Evolutionary conservation across 1,140 invertebrate species (phyloP), one percentile per base, ranked within the genome.

Genomic region (Heliconius nattereri): DNA sequence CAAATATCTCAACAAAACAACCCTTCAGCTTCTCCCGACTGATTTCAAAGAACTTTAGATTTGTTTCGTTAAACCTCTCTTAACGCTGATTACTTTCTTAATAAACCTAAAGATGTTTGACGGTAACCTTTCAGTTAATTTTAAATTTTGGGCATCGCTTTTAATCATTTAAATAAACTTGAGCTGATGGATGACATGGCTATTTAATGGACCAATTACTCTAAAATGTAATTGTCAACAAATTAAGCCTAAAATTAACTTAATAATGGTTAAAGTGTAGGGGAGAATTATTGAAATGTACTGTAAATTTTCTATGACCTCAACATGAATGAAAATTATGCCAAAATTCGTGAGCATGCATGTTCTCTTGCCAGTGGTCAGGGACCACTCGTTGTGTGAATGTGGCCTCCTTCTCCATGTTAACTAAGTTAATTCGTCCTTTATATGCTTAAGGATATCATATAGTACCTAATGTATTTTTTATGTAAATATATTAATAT

Each of bases 1-100:
- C 16, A 57, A 57, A 57, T 57, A 57, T 23, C 20, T 57, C n/a
- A n/a, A 57, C 8, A 57, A 57, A 57, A 32, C 32, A 32, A 32
- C 32, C 32, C 32, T 32, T 32, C 32, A 32, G 32, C 32, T 32
- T 32, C 32, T 8, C 49, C 19, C 49, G 54, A 57, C 20, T 6
- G 54, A 57, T 57, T 57, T 57, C 54, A 57, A 57, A 57, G 54
- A 57, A 57, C 54, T 57, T 57, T 23, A n/a, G 54, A 57, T 57
- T 23, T 57, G 54, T 57, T 57, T 23, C n/a, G 54, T 57, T 57
- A 57, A 23, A 23, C 54, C 54, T 57, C n/a, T 57, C 54, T 57
- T 57, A n/a, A 57, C 54, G 54, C 54, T 57, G n/a, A n/a, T 57
- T 57, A 57, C 54, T 57, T 57, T 57, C 54, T 57, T 57, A 57